These are phyloP conservation scores for Cistogaster globosa DNA, from an alignment of 2,888 invertebrate genomes.

Conservation along the genomic window DNA sequence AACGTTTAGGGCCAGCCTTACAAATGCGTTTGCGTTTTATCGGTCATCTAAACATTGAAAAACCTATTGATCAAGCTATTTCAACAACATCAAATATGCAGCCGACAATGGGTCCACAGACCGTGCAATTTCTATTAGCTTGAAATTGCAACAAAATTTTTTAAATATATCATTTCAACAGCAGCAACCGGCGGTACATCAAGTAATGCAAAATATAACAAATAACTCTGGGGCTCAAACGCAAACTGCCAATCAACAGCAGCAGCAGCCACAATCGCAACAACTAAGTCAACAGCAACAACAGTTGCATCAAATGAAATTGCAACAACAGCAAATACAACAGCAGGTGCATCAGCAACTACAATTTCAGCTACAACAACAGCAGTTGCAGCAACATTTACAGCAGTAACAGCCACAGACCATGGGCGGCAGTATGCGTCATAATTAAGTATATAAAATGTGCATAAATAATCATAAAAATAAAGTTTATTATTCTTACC, in stretches of 20 bases:
- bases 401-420: conserved; percentile 75
- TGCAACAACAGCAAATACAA: conserved; percentile 66
- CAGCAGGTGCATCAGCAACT: no score
- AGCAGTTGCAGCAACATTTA: conserved; percentile 73
- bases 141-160: no score
- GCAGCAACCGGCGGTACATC: conserved; percentile 63
- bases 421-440: conserved; percentile 74
- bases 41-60: conserved; percentile 92
- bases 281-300: conserved; percentile 66
- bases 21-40: no score
- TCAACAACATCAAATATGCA: conserved; percentile 43
- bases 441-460: conserved; percentile 59
- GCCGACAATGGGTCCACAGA: conserved; percentile 48
- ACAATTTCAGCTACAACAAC: no score
- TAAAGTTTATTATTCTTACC: no score
- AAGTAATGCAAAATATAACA: conserved; percentile 53
- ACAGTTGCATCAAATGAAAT: conserved; percentile 64
- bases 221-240: no score
- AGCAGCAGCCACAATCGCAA: conserved; percentile 74
- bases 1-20: conserved; percentile 92
- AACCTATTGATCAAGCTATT: conserved; percentile 73
- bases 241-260: conserved; percentile 51
- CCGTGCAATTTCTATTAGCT: conserved; percentile 55
- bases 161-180: conserved; percentile 49
- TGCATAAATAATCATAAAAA: neutral